Conservation (phyloP, 2,888 invertebrate genomes). For the Eurois occulta region DNA sequence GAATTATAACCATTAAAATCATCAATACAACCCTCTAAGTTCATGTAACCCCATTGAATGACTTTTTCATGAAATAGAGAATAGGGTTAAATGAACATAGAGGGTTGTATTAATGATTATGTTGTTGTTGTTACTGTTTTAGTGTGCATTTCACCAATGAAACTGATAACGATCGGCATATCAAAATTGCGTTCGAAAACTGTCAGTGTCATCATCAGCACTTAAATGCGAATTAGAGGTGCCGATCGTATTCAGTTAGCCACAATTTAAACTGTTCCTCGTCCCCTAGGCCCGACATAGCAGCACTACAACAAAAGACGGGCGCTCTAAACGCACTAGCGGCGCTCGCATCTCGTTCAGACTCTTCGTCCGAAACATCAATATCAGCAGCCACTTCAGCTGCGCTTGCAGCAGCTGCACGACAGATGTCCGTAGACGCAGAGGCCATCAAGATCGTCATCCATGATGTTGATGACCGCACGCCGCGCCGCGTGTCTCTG, state of each 20-base stretch:
- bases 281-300: slow-evolving; percentile 93
- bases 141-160: neutral
- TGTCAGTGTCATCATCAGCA: neutral
- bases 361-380: slow-evolving; percentile 80
- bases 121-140: no score
- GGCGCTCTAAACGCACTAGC: slow-evolving; percentile 88
- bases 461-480: slow-evolving; percentile 96
- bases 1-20: no score
- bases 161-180: neutral
- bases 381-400: slow-evolving; percentile 87
- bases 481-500: slow-evolving; percentile 94
- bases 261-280: neutral
- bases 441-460: slow-evolving; percentile 98
- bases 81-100: no score
- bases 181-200: neutral
- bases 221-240: neutral
- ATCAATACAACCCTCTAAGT: no score
- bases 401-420: slow-evolving; percentile 91
- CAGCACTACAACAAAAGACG: slow-evolving; percentile 91
- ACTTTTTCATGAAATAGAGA: no score
- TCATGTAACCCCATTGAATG: no score
- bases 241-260: neutral
- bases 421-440: slow-evolving; percentile 97
- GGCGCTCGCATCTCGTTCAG: slow-evolving; percentile 79
- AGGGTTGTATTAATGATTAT: no score